phyloP scores from a whole-genome alignment of 2,888 invertebrate species.

The Agrochola lychnidis region DNA sequence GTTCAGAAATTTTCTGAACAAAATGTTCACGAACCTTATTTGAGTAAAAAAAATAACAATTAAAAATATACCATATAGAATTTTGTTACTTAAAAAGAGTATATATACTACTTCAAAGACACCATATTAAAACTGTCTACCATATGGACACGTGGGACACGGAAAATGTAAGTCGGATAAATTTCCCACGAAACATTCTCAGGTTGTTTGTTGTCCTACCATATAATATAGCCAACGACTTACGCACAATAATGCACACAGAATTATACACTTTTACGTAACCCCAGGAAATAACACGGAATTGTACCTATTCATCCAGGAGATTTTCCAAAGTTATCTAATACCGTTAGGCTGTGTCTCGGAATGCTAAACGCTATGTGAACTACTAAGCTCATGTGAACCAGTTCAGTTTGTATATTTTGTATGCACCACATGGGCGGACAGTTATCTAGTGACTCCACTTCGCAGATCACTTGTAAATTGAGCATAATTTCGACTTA shows the following conservation, averaged over 20 bases:
- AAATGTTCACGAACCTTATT: neutral
- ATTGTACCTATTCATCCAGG: slow-evolving; percentile 22
- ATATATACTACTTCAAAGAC: neutral
- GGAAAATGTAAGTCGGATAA: slow-evolving; percentile 25
- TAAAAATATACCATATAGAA: neutral
- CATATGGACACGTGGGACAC: neutral
- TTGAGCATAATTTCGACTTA: slow-evolving; percentile 19
- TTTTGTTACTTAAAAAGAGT: neutral
- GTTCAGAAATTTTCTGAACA: neutral
- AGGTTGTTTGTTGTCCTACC: neutral
- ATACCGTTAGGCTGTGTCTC: slow-evolving; percentile 19
- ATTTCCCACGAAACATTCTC: slow-evolving; percentile 19
- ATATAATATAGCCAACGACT: neutral
- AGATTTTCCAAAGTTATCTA: slow-evolving; percentile 51
- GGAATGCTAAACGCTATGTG: slow-evolving; percentile 43
- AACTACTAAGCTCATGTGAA: slow-evolving; percentile 45
- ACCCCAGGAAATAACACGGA: slow-evolving; percentile 35
- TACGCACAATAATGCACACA: slow-evolving; percentile 12
- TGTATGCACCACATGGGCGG: slow-evolving; percentile 46
- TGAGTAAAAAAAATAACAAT: neutral
- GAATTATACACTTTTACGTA: slow-evolving; percentile 35
- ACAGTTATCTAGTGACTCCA: slow-evolving; percentile 46
- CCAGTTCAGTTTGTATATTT: slow-evolving; percentile 35
- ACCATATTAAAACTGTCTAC: neutral
- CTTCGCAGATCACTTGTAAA: slow-evolving; percentile 42